These are phyloP conservation scores for Ellobium chinense DNA, from an alignment of 2,888 invertebrate genomes.

Conservation along the genomic window DNA sequence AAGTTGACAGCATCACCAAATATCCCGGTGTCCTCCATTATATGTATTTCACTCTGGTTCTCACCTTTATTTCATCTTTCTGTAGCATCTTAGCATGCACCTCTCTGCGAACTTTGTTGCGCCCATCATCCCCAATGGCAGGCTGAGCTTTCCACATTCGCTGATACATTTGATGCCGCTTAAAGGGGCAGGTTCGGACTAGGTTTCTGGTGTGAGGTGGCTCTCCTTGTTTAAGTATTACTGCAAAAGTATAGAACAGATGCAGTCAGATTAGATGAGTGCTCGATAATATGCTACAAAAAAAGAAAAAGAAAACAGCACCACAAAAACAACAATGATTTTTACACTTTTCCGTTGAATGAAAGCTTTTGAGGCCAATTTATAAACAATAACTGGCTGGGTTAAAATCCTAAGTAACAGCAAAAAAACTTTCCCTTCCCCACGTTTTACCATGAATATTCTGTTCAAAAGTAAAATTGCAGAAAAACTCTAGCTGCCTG, in stretches of 20 bases:
- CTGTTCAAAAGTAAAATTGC: no score
- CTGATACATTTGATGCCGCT: conserved; percentile 73
- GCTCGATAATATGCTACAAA: background rate
- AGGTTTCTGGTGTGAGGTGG: conserved; percentile 73
- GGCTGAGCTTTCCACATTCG: conserved; percentile 71
- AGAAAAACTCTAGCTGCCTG: no score
- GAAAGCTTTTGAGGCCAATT: no score
- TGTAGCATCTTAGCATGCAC: conserved; percentile 76
- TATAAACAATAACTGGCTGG: no score
- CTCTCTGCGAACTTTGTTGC: conserved; percentile 75
- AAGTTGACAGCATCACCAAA: no score
- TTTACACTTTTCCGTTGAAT: no score
- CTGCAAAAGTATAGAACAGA: no score
- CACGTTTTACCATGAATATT: no score
- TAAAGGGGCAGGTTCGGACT: conserved; percentile 73
- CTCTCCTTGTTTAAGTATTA: conserved; percentile 39
- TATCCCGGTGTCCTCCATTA: no score
- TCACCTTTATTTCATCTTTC: conserved; percentile 76
- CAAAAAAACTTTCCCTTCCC: no score
- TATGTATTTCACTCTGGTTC: no score
- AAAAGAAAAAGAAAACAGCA: background rate
- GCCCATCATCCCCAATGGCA: conserved; percentile 77
- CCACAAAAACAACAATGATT: background rate
- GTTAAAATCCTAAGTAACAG: no score
- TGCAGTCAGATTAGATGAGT: background rate